Base-by-base conservation (phyloP, 2,888 invertebrate species). In the Pycnomerus fuliginosus region DNA sequence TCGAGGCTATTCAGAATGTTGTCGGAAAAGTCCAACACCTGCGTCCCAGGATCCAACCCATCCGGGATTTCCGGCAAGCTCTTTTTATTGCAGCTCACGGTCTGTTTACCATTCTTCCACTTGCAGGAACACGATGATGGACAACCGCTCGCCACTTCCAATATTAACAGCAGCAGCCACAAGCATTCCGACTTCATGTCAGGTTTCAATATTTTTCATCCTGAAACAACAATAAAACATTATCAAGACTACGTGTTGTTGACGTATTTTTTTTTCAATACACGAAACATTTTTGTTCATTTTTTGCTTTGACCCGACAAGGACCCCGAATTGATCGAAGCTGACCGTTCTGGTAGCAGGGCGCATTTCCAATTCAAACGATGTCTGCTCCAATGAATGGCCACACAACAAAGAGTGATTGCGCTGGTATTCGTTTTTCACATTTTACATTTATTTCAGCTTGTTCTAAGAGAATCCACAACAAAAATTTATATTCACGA, bases 91-190 rank as follows among this genome's bases (percentile, higher is more conserved):
- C 94, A 94, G 69, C 92, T 91, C 34, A 91, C 91, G 53, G 89
- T 88, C 67, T 91, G 87, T 67, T 94, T 94, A 32, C 93, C 93
- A 64, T 87, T 86, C 70, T 90, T 91, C 93, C 93, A 93, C 69
- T 90, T 91, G 76, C 94, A 94, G 37, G 82, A 77, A 71, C 93
- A 94, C 54, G 83, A 81, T 16, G 80, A 75, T 15, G 91, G 91
- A 68, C 92, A 92, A 35, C 80, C 79, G 4, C 32, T 16, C 11
- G 47, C n/a, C 3, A 33, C n/a, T 32, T 24, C 27, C 28, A 31
- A 11, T n/a, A 41, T 7, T n/a, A n/a, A n/a, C n/a, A n/a, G n/a
- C n/a, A n/a, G n/a, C n/a, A n/a, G n/a, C n/a, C n/a, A n/a, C n/a
- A n/a, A n/a, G n/a, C n/a, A n/a, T n/a, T n/a, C n/a, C n/a, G n/a